Percentiles rank a stretch among this genome's conserved stretches.
phyloP scores from a whole-genome alignment of 2,888 invertebrate genomes.

The Pseudococcus jackbeardsleyi region DNA sequence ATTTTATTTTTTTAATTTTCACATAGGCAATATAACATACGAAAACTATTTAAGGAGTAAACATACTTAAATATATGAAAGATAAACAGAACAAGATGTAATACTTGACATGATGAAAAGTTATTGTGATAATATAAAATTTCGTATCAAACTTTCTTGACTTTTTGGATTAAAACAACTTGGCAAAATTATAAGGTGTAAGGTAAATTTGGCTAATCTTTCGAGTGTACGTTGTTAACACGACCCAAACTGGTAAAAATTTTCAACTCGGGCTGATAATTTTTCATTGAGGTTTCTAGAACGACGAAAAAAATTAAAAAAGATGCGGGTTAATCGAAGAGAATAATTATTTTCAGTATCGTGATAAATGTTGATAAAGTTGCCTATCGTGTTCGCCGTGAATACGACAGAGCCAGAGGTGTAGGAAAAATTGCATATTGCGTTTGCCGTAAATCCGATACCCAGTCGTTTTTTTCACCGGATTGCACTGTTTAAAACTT shows the following conservation, averaged over 20 bases:
- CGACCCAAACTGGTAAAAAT: not conserved
- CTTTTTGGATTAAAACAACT: slow-evolving; percentile 55
- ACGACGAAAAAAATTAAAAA: not conserved
- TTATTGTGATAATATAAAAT: slow-evolving; percentile 46
- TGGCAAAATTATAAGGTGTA: slow-evolving; percentile 3
- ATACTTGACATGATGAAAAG: slow-evolving; percentile 57
- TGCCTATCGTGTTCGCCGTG: slow-evolving; percentile 37
- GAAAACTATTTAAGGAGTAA: slow-evolving; percentile 51
- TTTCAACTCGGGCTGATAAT: not conserved
- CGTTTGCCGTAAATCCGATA: not conserved
- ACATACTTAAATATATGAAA: slow-evolving; percentile 55
- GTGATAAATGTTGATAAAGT: slow-evolving; percentile 8
- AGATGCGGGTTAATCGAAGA: not conserved
- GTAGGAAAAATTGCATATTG: not conserved
- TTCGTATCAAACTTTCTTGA: slow-evolving; percentile 40
- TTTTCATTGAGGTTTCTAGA: not conserved
- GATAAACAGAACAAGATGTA: slow-evolving; percentile 52
- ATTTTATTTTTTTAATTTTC: not conserved
- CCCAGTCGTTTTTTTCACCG: not conserved
- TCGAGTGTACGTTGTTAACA: not conserved
- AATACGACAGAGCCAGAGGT: not conserved
- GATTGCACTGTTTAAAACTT: slow-evolving; percentile 3
- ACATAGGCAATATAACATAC: not conserved
- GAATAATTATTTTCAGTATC: not conserved
- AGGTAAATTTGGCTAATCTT: slow-evolving; percentile 13